These are phyloP conservation scores for Hermaeophaga mercurialis DNA, from an alignment of 2,888 invertebrate species.

Conservation along the genomic window DNA sequence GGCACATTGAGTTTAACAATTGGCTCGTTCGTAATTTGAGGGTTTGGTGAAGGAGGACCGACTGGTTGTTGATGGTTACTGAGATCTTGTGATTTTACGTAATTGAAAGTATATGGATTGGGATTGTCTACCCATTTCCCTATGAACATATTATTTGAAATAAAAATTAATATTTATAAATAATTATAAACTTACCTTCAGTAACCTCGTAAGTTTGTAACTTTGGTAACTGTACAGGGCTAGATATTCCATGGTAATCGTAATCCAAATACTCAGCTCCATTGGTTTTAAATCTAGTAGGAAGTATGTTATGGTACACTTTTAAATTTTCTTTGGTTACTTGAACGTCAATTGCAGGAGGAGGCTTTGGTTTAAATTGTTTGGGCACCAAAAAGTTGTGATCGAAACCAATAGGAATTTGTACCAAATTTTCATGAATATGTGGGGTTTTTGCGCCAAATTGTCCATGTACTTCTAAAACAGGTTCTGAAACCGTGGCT, in stretches of 20 bases:
- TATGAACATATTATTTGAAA: neutral
- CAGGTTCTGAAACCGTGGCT: conserved; percentile 34
- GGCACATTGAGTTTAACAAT: conserved; percentile 43
- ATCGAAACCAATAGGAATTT: conserved; percentile 51
- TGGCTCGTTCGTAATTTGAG: conserved; percentile 38
- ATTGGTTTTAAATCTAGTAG: conserved; percentile 42
- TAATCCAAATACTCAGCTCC: conserved; percentile 43
- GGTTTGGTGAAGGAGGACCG: conserved; percentile 27
- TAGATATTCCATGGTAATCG: conserved; percentile 40
- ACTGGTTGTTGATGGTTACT: conserved; percentile 15
- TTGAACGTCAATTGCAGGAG: conserved; percentile 49
- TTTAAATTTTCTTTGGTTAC: conserved; percentile 57
- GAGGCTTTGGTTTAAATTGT: conserved; percentile 32
- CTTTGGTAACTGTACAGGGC: conserved; percentile 41
- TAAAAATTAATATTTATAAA: neutral
- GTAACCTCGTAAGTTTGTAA: conserved; percentile 56
- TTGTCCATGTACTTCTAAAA: conserved; percentile 30
- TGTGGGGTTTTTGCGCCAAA: conserved; percentile 35
- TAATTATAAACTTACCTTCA: conserved; percentile 43
- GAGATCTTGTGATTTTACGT: conserved; percentile 15
- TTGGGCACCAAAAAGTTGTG: conserved; percentile 44
- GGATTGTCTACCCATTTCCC: conserved; percentile 47
- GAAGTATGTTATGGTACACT: conserved; percentile 50
- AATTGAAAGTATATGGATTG: conserved; percentile 37
- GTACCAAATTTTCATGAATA: conserved; percentile 49